These are phyloP conservation scores for Creontiades dilutus DNA, from an alignment of 2,888 invertebrate species.

Conservation along the genomic window DNA sequence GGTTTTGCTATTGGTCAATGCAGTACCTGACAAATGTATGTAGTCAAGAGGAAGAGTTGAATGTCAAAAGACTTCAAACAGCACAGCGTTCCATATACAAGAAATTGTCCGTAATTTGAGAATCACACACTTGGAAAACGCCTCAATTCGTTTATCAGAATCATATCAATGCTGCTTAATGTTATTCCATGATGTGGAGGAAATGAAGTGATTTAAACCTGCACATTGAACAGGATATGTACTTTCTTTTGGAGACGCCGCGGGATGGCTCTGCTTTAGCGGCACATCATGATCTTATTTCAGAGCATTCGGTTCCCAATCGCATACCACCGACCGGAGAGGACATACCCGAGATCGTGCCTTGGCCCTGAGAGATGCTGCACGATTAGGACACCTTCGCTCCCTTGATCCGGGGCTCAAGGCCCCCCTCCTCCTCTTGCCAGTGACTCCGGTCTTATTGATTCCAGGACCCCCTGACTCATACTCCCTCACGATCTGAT, in stretches of 20 bases:
- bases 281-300: constrained; percentile 58
- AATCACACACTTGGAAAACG: no score
- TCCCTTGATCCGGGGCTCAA: constrained; percentile 19
- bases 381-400: constrained; percentile 69
- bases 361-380: constrained; percentile 64
- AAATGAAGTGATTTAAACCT: no score
- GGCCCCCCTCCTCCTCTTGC: constrained; percentile 39
- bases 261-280: background rate
- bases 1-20: no score
- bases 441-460: constrained; percentile 54
- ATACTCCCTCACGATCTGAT: constrained; percentile 67
- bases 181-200: no score
- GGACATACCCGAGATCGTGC: constrained; percentile 64
- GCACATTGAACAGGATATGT: no score
- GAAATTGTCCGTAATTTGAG: no score
- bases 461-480: constrained; percentile 55
- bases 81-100: no score
- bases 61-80: no score
- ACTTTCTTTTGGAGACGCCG: background rate
- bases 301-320: constrained; percentile 54
- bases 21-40: no score
- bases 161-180: no score
- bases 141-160: no score
- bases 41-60: no score
- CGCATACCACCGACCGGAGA: constrained; percentile 27